Evolutionary conservation across 2,113 vertebrate species (phyloP).

Genomic region (Eclectus roratus): DNA sequence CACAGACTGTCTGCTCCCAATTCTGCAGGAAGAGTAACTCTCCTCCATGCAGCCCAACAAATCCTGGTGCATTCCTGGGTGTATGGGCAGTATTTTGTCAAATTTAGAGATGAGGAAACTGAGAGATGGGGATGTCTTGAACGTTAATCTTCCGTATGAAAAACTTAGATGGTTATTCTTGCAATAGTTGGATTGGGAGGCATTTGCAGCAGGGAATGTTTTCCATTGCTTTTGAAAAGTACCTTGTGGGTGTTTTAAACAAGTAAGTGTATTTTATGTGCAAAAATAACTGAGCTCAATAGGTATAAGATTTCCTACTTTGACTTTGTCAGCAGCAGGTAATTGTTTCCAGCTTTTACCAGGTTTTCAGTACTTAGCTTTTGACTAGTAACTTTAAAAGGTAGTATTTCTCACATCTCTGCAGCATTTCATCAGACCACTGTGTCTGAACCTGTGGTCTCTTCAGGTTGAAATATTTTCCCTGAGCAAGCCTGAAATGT

Average conservation of each 20-base stretch:
- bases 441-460: not conserved
- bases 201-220: accelerated
- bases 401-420: not conserved
- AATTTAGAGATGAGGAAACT: not conserved
- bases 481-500: not conserved
- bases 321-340: not conserved
- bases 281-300: not conserved
- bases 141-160: not conserved
- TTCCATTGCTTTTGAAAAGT: not conserved
- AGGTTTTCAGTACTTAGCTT: not conserved
- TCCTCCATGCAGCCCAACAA: accelerated
- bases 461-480: not conserved
- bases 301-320: not conserved
- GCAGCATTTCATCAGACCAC: not conserved
- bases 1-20: accelerated
- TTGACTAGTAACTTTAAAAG: not conserved
- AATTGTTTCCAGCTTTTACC: not conserved
- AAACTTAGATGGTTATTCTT: not conserved
- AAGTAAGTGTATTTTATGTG: not conserved
- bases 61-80: accelerated
- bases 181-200: not conserved
- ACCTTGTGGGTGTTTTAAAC: not conserved
- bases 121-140: not conserved
- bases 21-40: not conserved
- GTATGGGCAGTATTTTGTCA: not conserved